Evolutionary conservation across 1,140 invertebrate genomes (phyloP).

Genomic region (Epicauta chinensis): DNA sequence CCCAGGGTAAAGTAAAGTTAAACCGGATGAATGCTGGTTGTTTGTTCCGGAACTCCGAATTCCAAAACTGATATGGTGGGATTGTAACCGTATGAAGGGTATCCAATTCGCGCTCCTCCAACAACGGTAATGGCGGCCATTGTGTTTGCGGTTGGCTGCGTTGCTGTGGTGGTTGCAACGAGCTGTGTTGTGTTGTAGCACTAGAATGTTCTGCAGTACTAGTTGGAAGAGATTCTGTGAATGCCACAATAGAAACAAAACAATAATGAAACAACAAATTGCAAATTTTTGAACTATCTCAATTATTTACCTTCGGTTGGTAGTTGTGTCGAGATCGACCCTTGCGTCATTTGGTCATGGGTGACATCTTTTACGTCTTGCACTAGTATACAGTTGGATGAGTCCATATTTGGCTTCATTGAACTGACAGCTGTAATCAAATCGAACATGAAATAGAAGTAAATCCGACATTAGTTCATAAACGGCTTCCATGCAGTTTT

Average conservation of each 20-base stretch:
- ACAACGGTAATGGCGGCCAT: slow-evolving; percentile 69
- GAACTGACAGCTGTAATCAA: slow-evolving; percentile 73
- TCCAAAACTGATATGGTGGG: slow-evolving; percentile 86
- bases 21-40: slow-evolving; percentile 82
- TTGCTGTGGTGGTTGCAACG: slow-evolving; percentile 46
- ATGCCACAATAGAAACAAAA: too few relatives aligned
- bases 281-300: too few relatives aligned
- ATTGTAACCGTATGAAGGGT: slow-evolving; percentile 74
- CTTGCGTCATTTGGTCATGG: slow-evolving; percentile 68
- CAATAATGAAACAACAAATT: too few relatives aligned
- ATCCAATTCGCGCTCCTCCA: slow-evolving; percentile 75
- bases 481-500: slow-evolving; percentile 1
- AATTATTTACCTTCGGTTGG: slow-evolving; percentile 62
- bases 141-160: slow-evolving; percentile 59
- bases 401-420: slow-evolving; percentile 76
- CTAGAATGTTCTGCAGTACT: slow-evolving; percentile 61
- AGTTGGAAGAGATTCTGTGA: slow-evolving; percentile 59
- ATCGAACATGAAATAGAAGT: not conserved
- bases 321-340: slow-evolving; percentile 63
- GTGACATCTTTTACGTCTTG: slow-evolving; percentile 85
- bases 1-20: slow-evolving; percentile 84
- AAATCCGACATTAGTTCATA: not conserved
- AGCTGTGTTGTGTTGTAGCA: slow-evolving; percentile 43
- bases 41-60: slow-evolving; percentile 81
- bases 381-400: slow-evolving; percentile 79